phyloP scores from a whole-genome alignment of 1,140 invertebrate genomes.

The Teleopsis dalmanni region DNA sequence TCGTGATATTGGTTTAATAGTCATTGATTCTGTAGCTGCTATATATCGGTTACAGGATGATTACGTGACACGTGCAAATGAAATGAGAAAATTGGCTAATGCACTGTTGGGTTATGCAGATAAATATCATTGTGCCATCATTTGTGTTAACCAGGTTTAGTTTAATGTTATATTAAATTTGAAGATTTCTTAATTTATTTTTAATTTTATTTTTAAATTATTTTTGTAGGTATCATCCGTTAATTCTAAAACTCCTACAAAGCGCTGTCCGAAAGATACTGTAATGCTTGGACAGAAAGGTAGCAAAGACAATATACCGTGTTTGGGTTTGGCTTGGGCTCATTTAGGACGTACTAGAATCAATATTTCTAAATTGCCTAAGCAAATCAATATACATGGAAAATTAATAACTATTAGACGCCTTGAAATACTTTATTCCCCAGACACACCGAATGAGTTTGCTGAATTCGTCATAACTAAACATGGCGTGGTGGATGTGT shows the following conservation, averaged over 20 bases:
- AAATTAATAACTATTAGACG: slow-evolving; percentile 24
- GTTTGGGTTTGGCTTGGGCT: slow-evolving; percentile 61
- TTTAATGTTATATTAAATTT: slow-evolving; percentile 4
- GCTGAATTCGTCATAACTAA: slow-evolving; percentile 38
- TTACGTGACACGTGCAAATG: slow-evolving; percentile 47
- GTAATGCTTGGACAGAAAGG: no score
- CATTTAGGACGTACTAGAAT: slow-evolving; percentile 60
- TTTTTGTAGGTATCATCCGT: no score
- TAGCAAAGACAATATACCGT: slow-evolving; percentile 45
- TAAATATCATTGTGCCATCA: slow-evolving; percentile 50
- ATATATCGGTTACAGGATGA: slow-evolving; percentile 60
- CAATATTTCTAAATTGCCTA: slow-evolving; percentile 46
- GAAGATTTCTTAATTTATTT: no score
- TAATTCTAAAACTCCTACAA: no score
- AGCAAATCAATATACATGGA: slow-evolving; percentile 18
- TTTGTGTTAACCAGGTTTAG: slow-evolving; percentile 70
- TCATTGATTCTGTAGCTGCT: slow-evolving; percentile 71
- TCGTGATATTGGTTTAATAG: slow-evolving; percentile 54
- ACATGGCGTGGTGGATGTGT: slow-evolving; percentile 24
- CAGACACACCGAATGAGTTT: slow-evolving; percentile 37
- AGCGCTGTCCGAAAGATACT: no score
- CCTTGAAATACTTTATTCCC: slow-evolving; percentile 44
- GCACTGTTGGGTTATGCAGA: slow-evolving; percentile 52
- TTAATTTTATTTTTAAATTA: no score
- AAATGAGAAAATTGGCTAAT: slow-evolving; percentile 52